Conservation (phyloP, 53 echinoderm and acorn worm genomes). For the Stichopus horrens region DNA sequence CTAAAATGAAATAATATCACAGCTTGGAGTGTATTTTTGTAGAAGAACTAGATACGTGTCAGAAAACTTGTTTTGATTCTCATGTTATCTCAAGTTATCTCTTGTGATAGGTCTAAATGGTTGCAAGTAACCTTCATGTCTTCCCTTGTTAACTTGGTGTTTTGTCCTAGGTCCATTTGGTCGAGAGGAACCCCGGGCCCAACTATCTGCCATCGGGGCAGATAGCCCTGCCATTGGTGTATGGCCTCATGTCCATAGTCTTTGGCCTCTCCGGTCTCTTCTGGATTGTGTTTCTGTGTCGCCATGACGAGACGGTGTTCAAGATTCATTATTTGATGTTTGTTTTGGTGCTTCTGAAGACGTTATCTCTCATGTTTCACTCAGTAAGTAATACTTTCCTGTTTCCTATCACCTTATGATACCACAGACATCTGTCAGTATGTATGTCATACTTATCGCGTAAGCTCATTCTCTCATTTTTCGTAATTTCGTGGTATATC, state of each 20-base stretch:
- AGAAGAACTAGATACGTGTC: too few relatives aligned
- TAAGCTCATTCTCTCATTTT: too few relatives aligned
- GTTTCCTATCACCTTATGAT: not conserved
- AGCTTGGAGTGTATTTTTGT: too few relatives aligned
- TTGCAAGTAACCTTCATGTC: too few relatives aligned
- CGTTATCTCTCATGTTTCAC: constrained; percentile 90
- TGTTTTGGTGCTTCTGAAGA: constrained; percentile 72
- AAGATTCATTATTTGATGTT: constrained; percentile 99
- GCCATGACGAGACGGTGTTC: constrained; percentile 80
- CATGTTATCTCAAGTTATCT: too few relatives aligned
- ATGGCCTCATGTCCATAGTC: constrained; percentile 75
- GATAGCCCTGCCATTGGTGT: constrained; percentile 78
- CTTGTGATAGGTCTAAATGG: too few relatives aligned
- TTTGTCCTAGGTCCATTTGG: constrained; percentile 53
- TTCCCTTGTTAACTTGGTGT: not conserved
- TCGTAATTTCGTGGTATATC: too few relatives aligned
- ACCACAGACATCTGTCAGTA: too few relatives aligned
- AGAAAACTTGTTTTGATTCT: too few relatives aligned
- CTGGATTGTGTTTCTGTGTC: constrained; percentile 81
- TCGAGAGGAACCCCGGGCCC: constrained; percentile 71
- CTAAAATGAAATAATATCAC: too few relatives aligned
- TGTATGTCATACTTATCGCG: too few relatives aligned
- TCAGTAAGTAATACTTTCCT: constrained; percentile 60
- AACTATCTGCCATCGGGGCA: constrained; percentile 92
- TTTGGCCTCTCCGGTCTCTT: constrained; percentile 72